A percentile compares a stretch with the other conserved stretches of the same genome.
Conservation (phyloP, 2,113 vertebrate species). For the Antigone vipio region DNA sequence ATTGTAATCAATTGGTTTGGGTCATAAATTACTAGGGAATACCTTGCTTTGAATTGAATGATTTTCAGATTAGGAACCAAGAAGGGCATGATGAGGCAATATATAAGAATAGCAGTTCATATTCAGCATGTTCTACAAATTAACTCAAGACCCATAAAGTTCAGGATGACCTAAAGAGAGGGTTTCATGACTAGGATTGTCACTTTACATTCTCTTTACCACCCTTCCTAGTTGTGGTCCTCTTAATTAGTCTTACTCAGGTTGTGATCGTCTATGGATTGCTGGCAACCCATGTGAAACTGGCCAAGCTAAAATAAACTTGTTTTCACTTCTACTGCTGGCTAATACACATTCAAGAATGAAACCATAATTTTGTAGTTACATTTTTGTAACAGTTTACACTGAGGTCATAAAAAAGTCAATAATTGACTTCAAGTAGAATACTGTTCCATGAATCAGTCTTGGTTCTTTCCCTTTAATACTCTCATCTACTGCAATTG, state of each 20-base stretch:
- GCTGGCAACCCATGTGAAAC: background rate
- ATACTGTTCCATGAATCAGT: background rate
- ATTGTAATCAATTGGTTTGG: background rate
- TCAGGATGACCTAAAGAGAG: background rate
- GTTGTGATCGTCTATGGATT: background rate
- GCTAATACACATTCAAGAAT: background rate
- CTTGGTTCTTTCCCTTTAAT: background rate
- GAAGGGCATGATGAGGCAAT: background rate
- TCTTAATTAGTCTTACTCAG: background rate
- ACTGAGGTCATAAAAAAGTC: background rate
- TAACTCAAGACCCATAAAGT: background rate
- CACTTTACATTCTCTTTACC: background rate
- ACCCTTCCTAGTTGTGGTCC: background rate
- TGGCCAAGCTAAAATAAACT: background rate
- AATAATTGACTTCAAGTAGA: background rate
- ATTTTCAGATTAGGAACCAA: background rate
- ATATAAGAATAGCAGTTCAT: background rate
- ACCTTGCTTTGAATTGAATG: background rate
- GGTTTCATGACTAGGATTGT: background rate
- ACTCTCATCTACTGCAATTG: background rate
- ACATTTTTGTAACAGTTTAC: background rate
- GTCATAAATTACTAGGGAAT: background rate
- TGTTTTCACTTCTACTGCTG: background rate
- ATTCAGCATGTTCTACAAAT: background rate
- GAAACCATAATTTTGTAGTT: background rate